Conservation (phyloP, 92 coral and sea anemone genomes). For the Siderastrea siderea region DNA sequence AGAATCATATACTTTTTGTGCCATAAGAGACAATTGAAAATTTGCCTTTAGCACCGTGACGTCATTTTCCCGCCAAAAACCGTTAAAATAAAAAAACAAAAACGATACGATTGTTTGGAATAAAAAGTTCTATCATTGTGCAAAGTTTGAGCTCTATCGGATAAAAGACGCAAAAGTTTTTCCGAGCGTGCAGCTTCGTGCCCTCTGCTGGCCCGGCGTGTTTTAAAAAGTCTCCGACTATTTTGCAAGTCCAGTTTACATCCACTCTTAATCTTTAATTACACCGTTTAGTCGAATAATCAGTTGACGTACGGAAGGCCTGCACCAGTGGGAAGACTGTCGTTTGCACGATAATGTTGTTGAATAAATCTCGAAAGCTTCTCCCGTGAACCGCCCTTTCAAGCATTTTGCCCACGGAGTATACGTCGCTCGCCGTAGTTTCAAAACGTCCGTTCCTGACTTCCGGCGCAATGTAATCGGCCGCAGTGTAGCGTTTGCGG, state of each 20-base stretch:
- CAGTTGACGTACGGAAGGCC: conserved; percentile 25
- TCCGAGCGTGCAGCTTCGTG: too few species aligned
- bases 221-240: too few species aligned
- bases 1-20: too few species aligned
- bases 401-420: conserved; percentile 57
- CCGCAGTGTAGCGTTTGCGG: conserved; percentile 4
- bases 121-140: too few species aligned
- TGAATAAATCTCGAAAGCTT: conserved; percentile 28
- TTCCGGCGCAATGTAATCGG: conserved; percentile 69
- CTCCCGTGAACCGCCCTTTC: conserved; percentile 44
- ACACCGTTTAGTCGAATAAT: conserved; percentile 9
- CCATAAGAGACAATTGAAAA: too few species aligned
- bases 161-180: too few species aligned
- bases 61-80: too few species aligned
- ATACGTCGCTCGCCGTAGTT: conserved; percentile 55
- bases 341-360: background rate
- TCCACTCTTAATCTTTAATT: conserved; percentile 5
- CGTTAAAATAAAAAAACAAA: too few species aligned
- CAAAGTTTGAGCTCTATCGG: too few species aligned
- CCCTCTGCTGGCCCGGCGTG: too few species aligned
- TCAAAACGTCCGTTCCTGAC: conserved; percentile 34
- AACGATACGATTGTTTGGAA: too few species aligned
- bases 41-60: too few species aligned
- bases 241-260: background rate
- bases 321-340: background rate